A percentile compares a stretch with the other conserved stretches of the same genome.
phyloP scores from a whole-genome alignment of 2,888 invertebrate species.

The Rhingia campestris region DNA sequence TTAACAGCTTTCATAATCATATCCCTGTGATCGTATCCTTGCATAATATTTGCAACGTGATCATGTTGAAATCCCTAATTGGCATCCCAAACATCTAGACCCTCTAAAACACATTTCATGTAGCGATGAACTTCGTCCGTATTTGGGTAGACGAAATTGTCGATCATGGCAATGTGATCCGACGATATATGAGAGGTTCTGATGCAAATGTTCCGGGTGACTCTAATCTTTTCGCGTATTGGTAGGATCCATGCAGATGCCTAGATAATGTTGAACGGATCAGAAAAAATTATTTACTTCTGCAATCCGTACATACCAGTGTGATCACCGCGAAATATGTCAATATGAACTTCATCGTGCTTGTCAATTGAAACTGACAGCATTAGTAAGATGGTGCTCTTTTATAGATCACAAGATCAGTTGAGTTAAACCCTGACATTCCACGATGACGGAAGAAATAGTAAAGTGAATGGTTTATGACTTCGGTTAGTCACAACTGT shows the following conservation, averaged over 20 bases:
- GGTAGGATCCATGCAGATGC: neutral
- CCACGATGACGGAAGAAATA: too few relatives aligned
- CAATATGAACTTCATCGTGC: neutral
- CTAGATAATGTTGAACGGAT: neutral
- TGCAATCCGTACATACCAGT: neutral
- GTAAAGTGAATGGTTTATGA: too few relatives aligned
- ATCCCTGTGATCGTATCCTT: neutral
- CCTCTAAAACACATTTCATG: neutral
- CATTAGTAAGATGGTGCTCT: neutral
- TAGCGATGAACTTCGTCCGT: neutral
- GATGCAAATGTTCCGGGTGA: neutral
- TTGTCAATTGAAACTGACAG: neutral
- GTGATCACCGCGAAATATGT: neutral
- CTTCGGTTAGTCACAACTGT: too few relatives aligned
- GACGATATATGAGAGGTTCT: neutral
- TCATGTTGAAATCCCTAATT: neutral
- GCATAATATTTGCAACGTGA: neutral
- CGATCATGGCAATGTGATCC: neutral
- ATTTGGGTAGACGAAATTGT: neutral
- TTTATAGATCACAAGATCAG: neutral
- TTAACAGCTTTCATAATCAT: neutral
- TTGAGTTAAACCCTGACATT: too few relatives aligned
- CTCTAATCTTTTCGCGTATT: neutral
- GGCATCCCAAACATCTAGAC: neutral
- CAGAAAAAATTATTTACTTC: neutral